Evolutionary conservation across 2,888 invertebrate species (phyloP), one percentile per base, ranked within the genome.

Genomic region (Bibio marci): DNA sequence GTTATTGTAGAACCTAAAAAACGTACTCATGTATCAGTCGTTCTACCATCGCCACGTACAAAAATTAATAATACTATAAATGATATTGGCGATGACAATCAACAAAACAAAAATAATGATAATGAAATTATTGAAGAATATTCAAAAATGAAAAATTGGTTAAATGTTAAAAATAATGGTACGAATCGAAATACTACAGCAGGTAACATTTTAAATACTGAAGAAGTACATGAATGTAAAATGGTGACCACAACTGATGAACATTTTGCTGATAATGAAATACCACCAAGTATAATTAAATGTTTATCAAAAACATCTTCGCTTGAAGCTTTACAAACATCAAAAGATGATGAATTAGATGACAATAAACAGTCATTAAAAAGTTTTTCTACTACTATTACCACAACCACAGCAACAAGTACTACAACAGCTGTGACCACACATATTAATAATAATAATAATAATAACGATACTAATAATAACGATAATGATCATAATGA

Each of bases 271-370:
- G 53, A 56, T 14, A 58, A 51, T 43, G 62, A 65, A 46, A 56
- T 79, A 44, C 80, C 79, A 12, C 69, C n/a, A n/a, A n/a, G 80
- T 35, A 60, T 80, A 6, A 78, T 80, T 41, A 77, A 80, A 58
- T 73, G 78, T 54, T 74, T 80, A 18, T 76, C 78, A 10, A 78
- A 78, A 53, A 64, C 66, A 35, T 63, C 15, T 5, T n/a, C 17
- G 11, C n/a, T 17, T 4, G 32, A 28, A 28, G 3, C 28, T 7
- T 28, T 13, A 26, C 26, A 26, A n/a, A 28, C 11, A 28, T 28
- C 13, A 12, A 11, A 28, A 12, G 12, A n/a, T 28, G 12, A 28
- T 11, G 11, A 28, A 22, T 22, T 22, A 4, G 22, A 22, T 22
- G 22, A 22, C 8, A n/a, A n/a, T n/a, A n/a, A n/a, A n/a, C n/a